Evolutionary conservation across 1,140 invertebrate genomes (phyloP).

Genomic region (Calosoma granatense): DNA sequence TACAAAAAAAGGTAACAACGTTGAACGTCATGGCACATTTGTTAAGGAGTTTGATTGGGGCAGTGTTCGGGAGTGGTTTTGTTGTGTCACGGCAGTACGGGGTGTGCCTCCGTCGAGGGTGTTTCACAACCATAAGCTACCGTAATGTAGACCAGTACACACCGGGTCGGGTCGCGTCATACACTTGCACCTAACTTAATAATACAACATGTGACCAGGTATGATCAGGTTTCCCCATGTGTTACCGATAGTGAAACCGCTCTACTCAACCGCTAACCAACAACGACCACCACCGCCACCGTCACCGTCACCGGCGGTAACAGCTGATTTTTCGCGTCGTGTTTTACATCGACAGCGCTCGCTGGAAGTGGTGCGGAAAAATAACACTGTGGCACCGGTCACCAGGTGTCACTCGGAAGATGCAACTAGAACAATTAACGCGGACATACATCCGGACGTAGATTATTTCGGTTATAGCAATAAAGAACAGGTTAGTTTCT

Average conservation of each 20-base stretch:
- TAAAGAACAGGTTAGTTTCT: too few species aligned
- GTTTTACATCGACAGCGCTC: neutral
- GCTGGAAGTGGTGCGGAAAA: neutral
- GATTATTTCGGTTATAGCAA: too few species aligned
- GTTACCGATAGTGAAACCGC: neutral
- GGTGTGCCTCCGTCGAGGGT: neutral
- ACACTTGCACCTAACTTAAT: neutral
- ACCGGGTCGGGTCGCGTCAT: neutral
- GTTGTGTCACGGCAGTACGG: neutral
- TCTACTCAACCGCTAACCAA: neutral
- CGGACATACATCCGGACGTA: neutral
- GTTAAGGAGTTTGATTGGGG: conserved; percentile 7
- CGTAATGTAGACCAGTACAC: neutral
- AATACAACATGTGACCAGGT: neutral
- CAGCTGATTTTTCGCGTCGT: too few species aligned
- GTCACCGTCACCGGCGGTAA: too few species aligned
- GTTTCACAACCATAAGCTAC: neutral
- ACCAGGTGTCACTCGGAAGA: conserved; percentile 1
- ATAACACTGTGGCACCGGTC: neutral
- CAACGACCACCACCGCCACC: too few species aligned
- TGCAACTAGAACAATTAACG: neutral
- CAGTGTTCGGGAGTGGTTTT: neutral
- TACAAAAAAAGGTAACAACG: neutral
- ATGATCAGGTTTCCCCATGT: neutral
- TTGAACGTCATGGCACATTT: conserved; percentile 1